Conservation (phyloP, 2,113 vertebrate genomes). For the human (Homo sapiens) region DNA sequence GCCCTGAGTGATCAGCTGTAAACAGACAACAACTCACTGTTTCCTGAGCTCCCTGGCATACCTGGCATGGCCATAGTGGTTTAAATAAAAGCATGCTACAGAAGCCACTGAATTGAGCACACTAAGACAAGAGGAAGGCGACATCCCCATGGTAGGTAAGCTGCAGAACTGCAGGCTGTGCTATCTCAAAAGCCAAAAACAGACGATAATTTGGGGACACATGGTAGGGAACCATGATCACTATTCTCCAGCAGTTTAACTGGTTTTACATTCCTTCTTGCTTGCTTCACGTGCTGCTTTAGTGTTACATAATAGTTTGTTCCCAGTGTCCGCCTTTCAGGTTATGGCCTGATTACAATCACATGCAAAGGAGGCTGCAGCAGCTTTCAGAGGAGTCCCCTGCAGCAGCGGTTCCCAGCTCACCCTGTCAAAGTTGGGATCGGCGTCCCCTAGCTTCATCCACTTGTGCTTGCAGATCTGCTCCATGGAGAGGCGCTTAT, state of each 20-base stretch:
- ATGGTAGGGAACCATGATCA: background rate
- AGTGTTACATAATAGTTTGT: background rate
- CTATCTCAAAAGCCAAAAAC: background rate
- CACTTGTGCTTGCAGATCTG: constrained; percentile 99
- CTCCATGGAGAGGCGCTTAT: constrained; percentile 96
- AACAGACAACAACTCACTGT: background rate
- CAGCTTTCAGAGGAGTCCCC: background rate
- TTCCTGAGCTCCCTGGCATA: background rate
- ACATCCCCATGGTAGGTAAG: background rate
- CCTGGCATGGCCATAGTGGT: background rate
- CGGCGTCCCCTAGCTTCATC: constrained; percentile 96
- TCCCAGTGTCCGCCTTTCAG: background rate
- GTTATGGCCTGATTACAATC: background rate
- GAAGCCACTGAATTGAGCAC: background rate
- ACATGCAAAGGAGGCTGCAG: background rate
- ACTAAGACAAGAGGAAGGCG: background rate
- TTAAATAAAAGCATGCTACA: background rate
- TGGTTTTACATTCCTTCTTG: background rate
- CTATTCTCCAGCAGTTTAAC: background rate
- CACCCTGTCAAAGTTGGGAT: constrained; percentile 96
- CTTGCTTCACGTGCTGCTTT: background rate
- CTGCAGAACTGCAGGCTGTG: background rate
- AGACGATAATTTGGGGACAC: background rate
- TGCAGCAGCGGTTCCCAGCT: constrained; percentile 65
- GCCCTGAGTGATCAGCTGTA: background rate